These are phyloP conservation scores for Nesoenas mayeri DNA, from an alignment of 2,113 vertebrate species.

Conservation along the genomic window DNA sequence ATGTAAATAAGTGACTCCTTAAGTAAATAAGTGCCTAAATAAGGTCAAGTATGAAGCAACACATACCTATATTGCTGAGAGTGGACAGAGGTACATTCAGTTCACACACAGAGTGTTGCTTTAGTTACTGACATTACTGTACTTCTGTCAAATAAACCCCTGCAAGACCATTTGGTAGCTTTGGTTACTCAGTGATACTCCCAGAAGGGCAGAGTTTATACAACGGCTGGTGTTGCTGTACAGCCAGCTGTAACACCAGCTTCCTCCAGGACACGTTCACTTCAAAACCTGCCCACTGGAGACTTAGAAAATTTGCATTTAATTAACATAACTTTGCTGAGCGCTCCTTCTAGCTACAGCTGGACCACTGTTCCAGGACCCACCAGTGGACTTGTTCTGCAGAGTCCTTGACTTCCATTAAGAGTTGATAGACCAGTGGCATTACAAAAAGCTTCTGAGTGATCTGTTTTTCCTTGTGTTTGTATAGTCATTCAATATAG, in stretches of 20 bases:
- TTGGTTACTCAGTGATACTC: background rate
- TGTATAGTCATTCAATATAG: background rate
- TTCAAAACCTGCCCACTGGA: background rate
- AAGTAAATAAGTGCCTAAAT: background rate
- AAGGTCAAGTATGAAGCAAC: background rate
- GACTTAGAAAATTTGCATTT: background rate
- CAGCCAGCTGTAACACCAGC: background rate
- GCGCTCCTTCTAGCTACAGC: background rate
- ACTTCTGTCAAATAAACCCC: background rate
- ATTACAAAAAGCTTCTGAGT: background rate
- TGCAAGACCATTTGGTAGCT: background rate
- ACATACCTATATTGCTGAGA: background rate
- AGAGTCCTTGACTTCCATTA: background rate
- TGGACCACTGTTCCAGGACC: background rate
- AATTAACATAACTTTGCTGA: background rate
- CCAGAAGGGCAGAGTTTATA: background rate
- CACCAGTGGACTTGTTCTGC: background rate
- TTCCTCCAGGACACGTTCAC: background rate
- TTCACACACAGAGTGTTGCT: background rate
- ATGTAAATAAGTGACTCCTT: constrained; percentile 25
- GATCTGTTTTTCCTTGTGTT: background rate
- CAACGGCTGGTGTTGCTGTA: fast-evolving
- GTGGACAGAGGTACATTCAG: background rate
- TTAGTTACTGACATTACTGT: background rate
- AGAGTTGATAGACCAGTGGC: background rate